Evolutionary conservation across 2,888 invertebrate genomes (phyloP), one percentile per base, ranked within the genome.

Genomic region (Acholoe squamosa): DNA sequence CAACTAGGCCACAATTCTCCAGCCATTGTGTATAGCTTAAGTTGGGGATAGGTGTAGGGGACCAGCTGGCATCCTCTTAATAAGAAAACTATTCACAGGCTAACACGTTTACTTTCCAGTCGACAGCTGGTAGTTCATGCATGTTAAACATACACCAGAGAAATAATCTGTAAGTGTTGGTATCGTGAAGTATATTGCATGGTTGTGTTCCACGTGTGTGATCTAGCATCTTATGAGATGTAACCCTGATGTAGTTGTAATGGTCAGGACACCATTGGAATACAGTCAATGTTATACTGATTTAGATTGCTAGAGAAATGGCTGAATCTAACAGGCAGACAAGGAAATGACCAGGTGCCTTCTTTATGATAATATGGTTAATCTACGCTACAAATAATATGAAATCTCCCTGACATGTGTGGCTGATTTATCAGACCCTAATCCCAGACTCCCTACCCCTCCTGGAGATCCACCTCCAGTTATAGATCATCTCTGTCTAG

Each of bases 1-100:
- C 80, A 80, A 80, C 80, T 43, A 80, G 80, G 80, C 43, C 80
- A 80, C 80, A 80, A 80, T 80, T 80, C 80, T 31, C 80, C 34
- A 19, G n/a, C 43, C 80, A 80, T 80, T 80, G 80, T 80, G 80
- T 80, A 80, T 80, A 80, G 80, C 80, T 80, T 80, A 80, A 76
- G 31, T 14, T 61, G n/a, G 61, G 61, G 22, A n/a, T 43, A 43
- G 5, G 61, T 61, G 61, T 61, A n/a, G n/a, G 19, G 61, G 19
- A 19, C 1, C n/a, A 61, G 22, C 61, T 61, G 22, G 3, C 3
- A n/a, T 61, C 19, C 61, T n/a, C 61, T 61, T 61, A 61, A 61
- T 61, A 61, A 61, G 61, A 61, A 61, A 61, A n/a, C 61, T n/a
- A 61, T 61, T 61, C 22, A n/a, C 61, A n/a, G n/a, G n/a, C 61